Percentiles rank a stretch among this genome's conserved stretches.
Evolutionary conservation across 2,888 invertebrate species (phyloP).

Genomic region (Tinea trinotella): DNA sequence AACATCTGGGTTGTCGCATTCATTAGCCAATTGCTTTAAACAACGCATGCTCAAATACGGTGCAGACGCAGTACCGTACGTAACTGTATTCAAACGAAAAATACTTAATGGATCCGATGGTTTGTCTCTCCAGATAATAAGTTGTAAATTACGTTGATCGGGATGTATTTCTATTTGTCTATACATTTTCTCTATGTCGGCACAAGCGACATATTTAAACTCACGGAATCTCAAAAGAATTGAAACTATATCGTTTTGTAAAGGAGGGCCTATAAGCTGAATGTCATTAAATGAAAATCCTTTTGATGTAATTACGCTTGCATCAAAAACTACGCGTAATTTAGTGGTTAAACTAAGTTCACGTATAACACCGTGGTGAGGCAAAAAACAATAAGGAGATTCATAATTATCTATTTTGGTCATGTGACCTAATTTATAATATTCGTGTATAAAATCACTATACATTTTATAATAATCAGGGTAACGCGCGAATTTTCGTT

Average conservation of each 20-base stretch:
- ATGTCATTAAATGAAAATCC: slow-evolving; percentile 27
- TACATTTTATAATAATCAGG: slow-evolving; percentile 22
- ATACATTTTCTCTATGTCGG: slow-evolving; percentile 32
- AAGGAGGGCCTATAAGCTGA: slow-evolving; percentile 26
- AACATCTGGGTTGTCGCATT: slow-evolving; percentile 27
- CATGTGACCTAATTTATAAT: slow-evolving; percentile 24
- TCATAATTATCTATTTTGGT: slow-evolving; percentile 4
- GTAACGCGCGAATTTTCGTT: slow-evolving; percentile 21
- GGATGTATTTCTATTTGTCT: slow-evolving; percentile 27
- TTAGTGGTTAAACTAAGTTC: slow-evolving; percentile 23
- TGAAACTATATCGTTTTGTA: slow-evolving; percentile 29
- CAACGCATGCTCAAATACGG: slow-evolving; percentile 31
- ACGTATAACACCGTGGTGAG: slow-evolving; percentile 24
- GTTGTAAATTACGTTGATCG: slow-evolving; percentile 29
- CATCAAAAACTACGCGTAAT: slow-evolving; percentile 24
- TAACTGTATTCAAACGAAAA: slow-evolving; percentile 29
- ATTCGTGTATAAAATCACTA: slow-evolving; percentile 23
- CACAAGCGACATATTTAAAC: slow-evolving; percentile 28
- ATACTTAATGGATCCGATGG: slow-evolving; percentile 24
- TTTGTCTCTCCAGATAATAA: slow-evolving; percentile 32
- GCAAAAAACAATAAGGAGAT: slow-evolving; percentile 23
- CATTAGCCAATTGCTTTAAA: slow-evolving; percentile 29
- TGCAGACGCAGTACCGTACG: slow-evolving; percentile 31
- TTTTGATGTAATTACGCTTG: slow-evolving; percentile 22
- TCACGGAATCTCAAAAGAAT: slow-evolving; percentile 29